A percentile compares a stretch with the other conserved stretches of the same genome.
Conservation (phyloP, 2,888 invertebrate species). For the Caenorhabditis uteleia region DNA sequence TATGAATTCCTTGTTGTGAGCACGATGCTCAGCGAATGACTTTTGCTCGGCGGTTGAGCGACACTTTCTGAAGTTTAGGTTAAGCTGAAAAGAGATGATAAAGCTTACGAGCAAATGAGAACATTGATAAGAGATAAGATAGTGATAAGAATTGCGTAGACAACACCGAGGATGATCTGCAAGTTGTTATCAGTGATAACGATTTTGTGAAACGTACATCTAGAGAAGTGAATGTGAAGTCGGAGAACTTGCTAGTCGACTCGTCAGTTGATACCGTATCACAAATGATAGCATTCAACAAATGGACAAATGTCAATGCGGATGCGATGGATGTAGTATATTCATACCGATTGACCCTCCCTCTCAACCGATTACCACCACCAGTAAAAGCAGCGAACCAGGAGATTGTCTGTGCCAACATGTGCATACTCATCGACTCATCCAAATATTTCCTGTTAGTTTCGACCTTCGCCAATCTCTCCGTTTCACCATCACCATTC, state of each 20-base stretch:
- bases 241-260: constrained; percentile 12
- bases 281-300: constrained; percentile 20
- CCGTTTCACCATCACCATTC: constrained; percentile 55
- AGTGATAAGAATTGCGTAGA: constrained; percentile 9
- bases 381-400: constrained; percentile 44
- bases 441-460: constrained; percentile 21
- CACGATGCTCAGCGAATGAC: constrained; percentile 6
- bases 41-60: constrained; percentile 12
- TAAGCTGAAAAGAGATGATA: neutral
- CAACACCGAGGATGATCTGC: constrained; percentile 18
- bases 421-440: constrained; percentile 39
- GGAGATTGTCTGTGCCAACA: constrained; percentile 33
- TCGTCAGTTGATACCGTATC: neutral
- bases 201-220: constrained; percentile 8
- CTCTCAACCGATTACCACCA: constrained; percentile 31
- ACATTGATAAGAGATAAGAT: constrained; percentile 10
- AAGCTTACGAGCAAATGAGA: constrained; percentile 5
- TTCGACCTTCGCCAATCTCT: constrained; percentile 33
- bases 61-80: constrained; percentile 10
- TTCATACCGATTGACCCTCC: constrained; percentile 25
- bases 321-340: constrained; percentile 7
- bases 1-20: constrained; percentile 14
- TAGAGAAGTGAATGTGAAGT: constrained; percentile 15
- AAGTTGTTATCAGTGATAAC: neutral
- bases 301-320: constrained; percentile 9